Evolutionary conservation across 2,113 vertebrate genomes (phyloP).

Genomic region (Canis aureus): DNA sequence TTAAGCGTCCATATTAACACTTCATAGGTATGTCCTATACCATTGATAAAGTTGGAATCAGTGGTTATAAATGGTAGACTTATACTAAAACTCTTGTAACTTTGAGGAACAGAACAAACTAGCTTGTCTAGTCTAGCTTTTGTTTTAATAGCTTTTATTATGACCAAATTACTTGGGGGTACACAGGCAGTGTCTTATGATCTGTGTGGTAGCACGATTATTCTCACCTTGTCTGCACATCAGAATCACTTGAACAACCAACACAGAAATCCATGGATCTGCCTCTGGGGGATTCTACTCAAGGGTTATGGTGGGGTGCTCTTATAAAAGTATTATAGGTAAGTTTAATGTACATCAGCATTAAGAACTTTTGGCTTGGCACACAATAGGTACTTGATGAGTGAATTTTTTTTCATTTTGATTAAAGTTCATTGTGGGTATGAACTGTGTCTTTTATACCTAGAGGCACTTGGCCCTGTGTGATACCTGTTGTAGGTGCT

Average conservation of each 20-base stretch:
- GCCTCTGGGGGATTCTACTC: accelerated
- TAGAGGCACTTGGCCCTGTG: accelerated
- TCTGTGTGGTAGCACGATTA: background rate
- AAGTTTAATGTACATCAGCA: background rate
- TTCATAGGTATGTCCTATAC: background rate
- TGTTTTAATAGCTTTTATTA: conserved; percentile 2
- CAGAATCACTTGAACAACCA: background rate
- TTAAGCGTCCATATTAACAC: background rate
- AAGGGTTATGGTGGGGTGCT: background rate
- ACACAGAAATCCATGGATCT: background rate
- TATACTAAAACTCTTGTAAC: background rate
- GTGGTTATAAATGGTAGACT: background rate
- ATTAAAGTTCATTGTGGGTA: background rate
- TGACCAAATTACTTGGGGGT: background rate
- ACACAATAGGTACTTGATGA: background rate
- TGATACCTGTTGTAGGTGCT: background rate
- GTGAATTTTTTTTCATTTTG: background rate
- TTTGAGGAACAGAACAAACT: conserved; percentile 11
- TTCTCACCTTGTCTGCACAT: background rate
- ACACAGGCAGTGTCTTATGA: background rate
- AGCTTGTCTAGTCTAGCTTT: conserved; percentile 39
- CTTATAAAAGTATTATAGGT: background rate
- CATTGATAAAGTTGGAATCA: conserved; percentile 21
- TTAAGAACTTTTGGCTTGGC: background rate
- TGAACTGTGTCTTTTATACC: background rate